phyloP scores from a whole-genome alignment of 2,797 vertebrate genomes.

The Taenioides sp. region DNA sequence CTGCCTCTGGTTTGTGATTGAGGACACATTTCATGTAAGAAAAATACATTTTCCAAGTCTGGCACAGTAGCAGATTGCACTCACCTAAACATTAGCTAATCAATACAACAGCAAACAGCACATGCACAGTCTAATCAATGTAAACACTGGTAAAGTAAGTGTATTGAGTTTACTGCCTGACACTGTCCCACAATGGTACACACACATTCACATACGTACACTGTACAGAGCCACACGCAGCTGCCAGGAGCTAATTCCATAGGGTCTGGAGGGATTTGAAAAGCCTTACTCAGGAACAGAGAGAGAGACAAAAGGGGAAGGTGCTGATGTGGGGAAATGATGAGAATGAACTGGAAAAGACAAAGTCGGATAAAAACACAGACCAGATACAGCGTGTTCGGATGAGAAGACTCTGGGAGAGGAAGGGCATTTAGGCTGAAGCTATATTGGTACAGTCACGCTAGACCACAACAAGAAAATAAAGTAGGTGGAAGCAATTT shows the following conservation, averaged over 20 bases:
- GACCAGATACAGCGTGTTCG: constrained; percentile 14
- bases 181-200: constrained; percentile 20
- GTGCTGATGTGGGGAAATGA: constrained; percentile 62
- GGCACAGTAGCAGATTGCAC: not conserved
- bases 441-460: not conserved
- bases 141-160: constrained; percentile 20
- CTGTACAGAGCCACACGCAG: constrained; percentile 19
- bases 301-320: constrained; percentile 63
- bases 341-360: constrained; percentile 44
- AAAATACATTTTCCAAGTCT: not conserved
- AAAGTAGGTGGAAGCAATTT: not conserved
- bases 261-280: constrained; percentile 55
- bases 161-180: constrained; percentile 15
- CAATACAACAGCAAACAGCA: constrained; percentile 21
- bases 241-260: constrained; percentile 66
- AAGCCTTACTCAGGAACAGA: constrained; percentile 69
- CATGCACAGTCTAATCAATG: constrained; percentile 36
- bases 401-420: constrained; percentile 15
- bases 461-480: not conserved
- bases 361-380: constrained; percentile 29
- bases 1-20: not conserved
- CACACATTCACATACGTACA: not conserved
- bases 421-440: constrained; percentile 8
- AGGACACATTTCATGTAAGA: not conserved
- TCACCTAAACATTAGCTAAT: constrained; percentile 8